Evolutionary conservation across 2,113 vertebrate genomes (phyloP).

Genomic region (Callipepla squamata): DNA sequence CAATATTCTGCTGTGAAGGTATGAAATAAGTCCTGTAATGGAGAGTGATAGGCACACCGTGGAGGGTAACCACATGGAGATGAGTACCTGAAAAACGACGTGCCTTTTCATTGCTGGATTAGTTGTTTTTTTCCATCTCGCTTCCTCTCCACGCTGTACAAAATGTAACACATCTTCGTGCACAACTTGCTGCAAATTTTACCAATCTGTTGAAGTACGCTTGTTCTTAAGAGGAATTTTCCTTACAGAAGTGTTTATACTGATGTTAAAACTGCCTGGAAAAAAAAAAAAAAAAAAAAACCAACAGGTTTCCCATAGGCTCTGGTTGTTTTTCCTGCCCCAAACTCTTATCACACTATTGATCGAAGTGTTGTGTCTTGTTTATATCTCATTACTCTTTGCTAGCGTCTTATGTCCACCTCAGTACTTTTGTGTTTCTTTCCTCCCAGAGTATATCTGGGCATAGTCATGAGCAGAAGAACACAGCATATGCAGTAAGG

Average conservation of each 20-base stretch:
- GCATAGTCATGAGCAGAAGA: neutral
- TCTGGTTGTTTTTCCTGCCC: neutral
- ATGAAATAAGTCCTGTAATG: neutral
- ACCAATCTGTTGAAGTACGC: neutral
- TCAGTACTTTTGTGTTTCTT: neutral
- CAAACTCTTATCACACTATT: neutral
- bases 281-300: neutral
- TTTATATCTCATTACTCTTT: neutral
- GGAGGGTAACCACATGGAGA: neutral
- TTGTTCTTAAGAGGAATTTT: neutral
- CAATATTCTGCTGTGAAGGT: neutral
- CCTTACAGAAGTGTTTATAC: neutral
- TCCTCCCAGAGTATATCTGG: fast-evolving
- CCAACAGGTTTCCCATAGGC: neutral
- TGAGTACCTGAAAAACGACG: neutral
- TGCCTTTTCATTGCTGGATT: neutral
- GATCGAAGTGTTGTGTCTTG: neutral
- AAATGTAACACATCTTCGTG: neutral
- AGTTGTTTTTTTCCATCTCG: neutral
- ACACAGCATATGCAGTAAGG: neutral
- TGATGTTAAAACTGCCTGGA: neutral
- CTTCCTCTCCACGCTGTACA: neutral
- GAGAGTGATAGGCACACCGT: neutral
- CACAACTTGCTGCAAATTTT: neutral
- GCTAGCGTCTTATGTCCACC: neutral